Conservation (phyloP, 2,113 vertebrate species). For the Mystacornis crossleyi region DNA sequence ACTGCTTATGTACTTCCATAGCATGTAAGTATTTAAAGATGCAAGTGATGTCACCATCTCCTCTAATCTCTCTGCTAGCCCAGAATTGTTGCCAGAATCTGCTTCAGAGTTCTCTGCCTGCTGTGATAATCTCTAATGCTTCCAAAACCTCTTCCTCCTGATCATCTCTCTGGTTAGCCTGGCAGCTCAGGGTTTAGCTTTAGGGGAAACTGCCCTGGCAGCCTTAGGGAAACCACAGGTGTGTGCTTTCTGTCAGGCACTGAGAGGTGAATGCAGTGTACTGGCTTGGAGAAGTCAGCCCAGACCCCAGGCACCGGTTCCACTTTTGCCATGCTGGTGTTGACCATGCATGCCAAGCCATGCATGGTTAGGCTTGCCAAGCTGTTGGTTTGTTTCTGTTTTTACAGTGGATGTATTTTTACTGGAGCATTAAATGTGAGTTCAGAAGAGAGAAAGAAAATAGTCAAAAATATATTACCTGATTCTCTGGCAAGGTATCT, state of each 20-base stretch:
- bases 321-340: not conserved
- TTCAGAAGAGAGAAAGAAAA: not conserved
- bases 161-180: not conserved
- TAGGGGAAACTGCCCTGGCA: not conserved
- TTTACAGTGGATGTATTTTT: not conserved
- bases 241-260: accelerated
- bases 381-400: not conserved
- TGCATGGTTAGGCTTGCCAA: not conserved
- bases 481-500: slow-evolving; percentile 77
- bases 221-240: not conserved
- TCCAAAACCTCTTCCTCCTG: not conserved
- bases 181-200: not conserved
- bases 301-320: not conserved
- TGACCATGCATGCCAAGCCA: too few relatives aligned
- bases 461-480: slow-evolving; percentile 59
- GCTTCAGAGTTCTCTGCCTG: not conserved
- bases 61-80: not conserved
- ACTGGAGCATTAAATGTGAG: not conserved
- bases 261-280: not conserved
- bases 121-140: not conserved
- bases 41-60: not conserved
- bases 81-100: not conserved
- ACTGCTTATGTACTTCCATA: not conserved
- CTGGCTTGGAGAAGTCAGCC: not conserved
- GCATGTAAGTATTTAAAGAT: not conserved